These are phyloP conservation scores for Todiramphus saurophagus DNA, from an alignment of 2,113 vertebrate species.

Conservation along the genomic window DNA sequence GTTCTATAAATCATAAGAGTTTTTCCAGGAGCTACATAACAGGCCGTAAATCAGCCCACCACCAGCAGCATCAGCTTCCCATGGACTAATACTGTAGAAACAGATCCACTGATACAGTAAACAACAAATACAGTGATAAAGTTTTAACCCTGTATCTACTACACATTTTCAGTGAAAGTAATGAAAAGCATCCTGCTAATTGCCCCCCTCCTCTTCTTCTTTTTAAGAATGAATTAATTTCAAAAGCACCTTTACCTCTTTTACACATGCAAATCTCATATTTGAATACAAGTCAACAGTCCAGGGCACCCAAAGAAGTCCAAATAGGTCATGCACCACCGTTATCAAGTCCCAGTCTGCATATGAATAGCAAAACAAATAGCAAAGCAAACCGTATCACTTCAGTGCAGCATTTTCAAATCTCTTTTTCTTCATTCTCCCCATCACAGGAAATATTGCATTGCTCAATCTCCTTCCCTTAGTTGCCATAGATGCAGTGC, in stretches of 20 bases:
- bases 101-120: background rate
- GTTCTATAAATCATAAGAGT: background rate
- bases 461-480: background rate
- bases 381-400: background rate
- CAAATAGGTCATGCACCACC: background rate
- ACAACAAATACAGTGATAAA: background rate
- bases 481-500: background rate
- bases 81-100: background rate
- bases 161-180: background rate
- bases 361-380: background rate
- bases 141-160: background rate
- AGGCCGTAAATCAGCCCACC: background rate
- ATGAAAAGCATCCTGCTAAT: background rate
- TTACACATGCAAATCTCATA: background rate
- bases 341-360: background rate
- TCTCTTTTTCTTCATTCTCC: background rate
- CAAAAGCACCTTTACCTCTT: background rate
- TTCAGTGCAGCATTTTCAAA: background rate
- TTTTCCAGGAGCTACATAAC: background rate
- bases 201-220: background rate
- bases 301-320: background rate
- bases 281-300: background rate
- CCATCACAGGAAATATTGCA: background rate
- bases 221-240: background rate
- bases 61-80: background rate